Base-by-base conservation (phyloP, 2,797 vertebrate species). In the Orestias chungarensis region DNA sequence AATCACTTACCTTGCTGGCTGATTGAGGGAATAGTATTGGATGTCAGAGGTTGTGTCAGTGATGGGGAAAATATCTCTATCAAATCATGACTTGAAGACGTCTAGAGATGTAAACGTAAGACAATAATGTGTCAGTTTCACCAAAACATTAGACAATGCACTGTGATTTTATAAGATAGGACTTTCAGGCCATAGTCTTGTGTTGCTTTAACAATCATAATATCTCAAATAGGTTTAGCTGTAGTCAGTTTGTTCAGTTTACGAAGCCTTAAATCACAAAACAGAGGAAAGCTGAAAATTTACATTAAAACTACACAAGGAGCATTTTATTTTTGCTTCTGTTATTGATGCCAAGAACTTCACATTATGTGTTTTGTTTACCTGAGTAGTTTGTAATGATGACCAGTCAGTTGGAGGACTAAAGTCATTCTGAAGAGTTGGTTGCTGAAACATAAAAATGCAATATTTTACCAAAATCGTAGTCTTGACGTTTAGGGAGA, bases 11-110 rank as follows among this genome's bases (percentile, higher is more conserved):
- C 90, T 79, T 85, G 71, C 35, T 73, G 81, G 82, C 52, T 55
- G 71, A 14, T 3, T 11, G 57, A 61, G 0, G 74, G 7, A 23
- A 14, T 77, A 57, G 74, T 44, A 3, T 6, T 38, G 52, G 78
- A 59, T 11, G 65, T 25, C 25, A 81, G 40, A 1, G 86, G 81
- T 0, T 79, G 76, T 31, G 73, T 67, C 79, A 69, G 17, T 33
- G 49, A 75, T 31, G 76, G 3, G 17, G 85, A 74, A 52, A 94
- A 93, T 43, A 92, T 73, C 0, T 87, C 85, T 85, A 89, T 72
- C 80, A 94, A 46, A 66, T 91, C 90, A 66, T 71, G 70, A 6
- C 33, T 77, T 29, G 77, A 65, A 5, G 76, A 85, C 0, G 27
- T 17, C 91, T 93, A 72, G 10, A 68, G 64, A 76, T 2, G 64